Conservation (phyloP, 2,113 vertebrate species). For the Nansenia antarctica region DNA sequence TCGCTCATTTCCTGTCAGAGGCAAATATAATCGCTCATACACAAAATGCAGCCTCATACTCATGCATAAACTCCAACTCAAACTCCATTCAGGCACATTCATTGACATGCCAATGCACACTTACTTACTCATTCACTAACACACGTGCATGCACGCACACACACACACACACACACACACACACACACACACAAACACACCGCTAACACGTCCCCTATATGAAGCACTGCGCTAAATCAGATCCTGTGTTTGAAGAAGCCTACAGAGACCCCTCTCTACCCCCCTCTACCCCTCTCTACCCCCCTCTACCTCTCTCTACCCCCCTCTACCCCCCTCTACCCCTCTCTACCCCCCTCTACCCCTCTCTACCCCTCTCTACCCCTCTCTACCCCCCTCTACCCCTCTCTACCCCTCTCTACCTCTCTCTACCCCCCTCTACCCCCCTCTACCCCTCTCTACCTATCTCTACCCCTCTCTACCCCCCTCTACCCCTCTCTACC, state of each 20-base stretch:
- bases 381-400: background rate
- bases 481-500: background rate
- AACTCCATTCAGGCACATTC: constrained; percentile 49
- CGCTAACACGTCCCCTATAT: constrained; percentile 8
- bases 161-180: background rate
- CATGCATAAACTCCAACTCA: constrained; percentile 61
- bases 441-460: background rate
- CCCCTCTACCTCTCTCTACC: background rate
- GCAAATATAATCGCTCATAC: constrained; percentile 57
- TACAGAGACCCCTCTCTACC: background rate
- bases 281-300: background rate
- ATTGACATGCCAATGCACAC: constrained; percentile 38
- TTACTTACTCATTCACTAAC: no score
- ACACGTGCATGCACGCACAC: constrained; percentile 7
- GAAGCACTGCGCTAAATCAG: constrained; percentile 27
- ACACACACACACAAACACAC: constrained; percentile 3
- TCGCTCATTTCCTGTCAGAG: constrained; percentile 51
- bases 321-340: background rate
- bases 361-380: background rate
- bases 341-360: background rate
- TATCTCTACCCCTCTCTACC: background rate
- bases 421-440: background rate
- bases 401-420: background rate
- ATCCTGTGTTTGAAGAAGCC: constrained; percentile 35
- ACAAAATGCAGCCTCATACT: constrained; percentile 51